Conservation (phyloP, 2,888 invertebrate genomes). For the Machimus atricapillus region DNA sequence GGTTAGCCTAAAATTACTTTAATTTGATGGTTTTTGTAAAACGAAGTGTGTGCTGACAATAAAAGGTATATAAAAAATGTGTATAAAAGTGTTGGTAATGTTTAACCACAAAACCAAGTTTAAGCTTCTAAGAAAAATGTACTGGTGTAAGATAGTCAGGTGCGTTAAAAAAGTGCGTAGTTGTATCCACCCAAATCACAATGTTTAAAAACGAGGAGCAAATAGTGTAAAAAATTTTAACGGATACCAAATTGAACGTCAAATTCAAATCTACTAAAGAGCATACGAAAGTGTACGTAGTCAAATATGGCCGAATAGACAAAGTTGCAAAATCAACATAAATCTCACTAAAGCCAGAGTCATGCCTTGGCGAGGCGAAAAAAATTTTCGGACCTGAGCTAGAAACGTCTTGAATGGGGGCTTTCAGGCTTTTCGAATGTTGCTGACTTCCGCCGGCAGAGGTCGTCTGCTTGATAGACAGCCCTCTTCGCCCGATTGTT, state of each 20-base stretch:
- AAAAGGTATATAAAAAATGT: not conserved
- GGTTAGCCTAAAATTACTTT: not conserved
- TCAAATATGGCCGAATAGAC: not conserved
- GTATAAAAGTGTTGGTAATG: not conserved
- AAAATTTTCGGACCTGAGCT: conserved; percentile 61
- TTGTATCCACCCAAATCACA: conserved; percentile 18
- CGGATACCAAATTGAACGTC: not conserved
- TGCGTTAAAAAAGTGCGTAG: not conserved
- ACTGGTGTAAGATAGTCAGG: not conserved
- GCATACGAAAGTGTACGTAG: not conserved
- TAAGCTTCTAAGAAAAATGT: not conserved
- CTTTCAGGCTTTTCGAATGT: conserved; percentile 62
- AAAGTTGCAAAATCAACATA: conserved; percentile 31
- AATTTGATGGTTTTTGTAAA: not conserved
- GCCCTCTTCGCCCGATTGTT: conserved; percentile 27
- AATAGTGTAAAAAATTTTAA: not conserved
- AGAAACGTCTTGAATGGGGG: conserved; percentile 65
- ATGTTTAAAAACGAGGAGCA: not conserved
- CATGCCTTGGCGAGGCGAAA: conserved; percentile 14
- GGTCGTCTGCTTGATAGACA: conserved; percentile 36
- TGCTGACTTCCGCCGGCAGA: conserved; percentile 55
- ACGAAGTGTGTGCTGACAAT: not conserved
- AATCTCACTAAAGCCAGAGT: conserved; percentile 21
- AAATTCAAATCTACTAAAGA: not conserved
- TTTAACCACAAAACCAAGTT: not conserved